A percentile compares a stretch with the other conserved stretches of the same genome.
These are phyloP conservation scores for Amorpha juglandis DNA, from an alignment of 2,888 invertebrate genomes.

Conservation along the genomic window DNA sequence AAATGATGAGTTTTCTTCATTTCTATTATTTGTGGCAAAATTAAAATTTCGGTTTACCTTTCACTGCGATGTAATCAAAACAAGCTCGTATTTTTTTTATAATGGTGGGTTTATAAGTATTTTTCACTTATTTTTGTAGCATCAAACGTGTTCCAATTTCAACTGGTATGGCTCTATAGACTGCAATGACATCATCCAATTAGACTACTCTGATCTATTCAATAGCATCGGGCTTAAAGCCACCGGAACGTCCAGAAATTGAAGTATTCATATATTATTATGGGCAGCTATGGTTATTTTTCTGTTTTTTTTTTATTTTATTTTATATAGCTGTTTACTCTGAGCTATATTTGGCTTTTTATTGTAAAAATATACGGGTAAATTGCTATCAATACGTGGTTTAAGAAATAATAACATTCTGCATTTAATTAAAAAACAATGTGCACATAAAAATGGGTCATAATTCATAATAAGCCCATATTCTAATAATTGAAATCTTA, in stretches of 20 bases:
- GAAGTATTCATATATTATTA: constrained; percentile 18
- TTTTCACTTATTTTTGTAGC: constrained; percentile 36
- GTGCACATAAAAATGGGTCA: too few species aligned
- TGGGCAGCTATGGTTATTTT: not conserved
- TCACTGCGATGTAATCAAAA: constrained; percentile 19
- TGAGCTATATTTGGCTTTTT: too few species aligned
- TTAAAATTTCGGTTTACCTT: constrained; percentile 17
- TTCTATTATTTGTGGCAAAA: constrained; percentile 12
- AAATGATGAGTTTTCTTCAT: constrained; percentile 20
- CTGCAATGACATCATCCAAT: constrained; percentile 40
- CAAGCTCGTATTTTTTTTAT: constrained; percentile 18
- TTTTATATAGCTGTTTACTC: not conserved
- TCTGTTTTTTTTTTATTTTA: not conserved
- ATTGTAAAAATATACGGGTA: too few species aligned
- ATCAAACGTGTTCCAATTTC: constrained; percentile 38
- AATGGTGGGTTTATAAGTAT: constrained; percentile 16
- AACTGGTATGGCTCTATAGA: constrained; percentile 26
- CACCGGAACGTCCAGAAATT: constrained; percentile 16
- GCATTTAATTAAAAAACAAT: too few species aligned
- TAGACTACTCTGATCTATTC: constrained; percentile 30
- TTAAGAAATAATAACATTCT: too few species aligned
- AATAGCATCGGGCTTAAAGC: constrained; percentile 17
- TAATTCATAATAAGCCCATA: too few species aligned
- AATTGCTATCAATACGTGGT: too few species aligned
- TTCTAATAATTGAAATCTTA: too few species aligned